Conservation (phyloP, 2,797 vertebrate species). For the Protosalanx chinensis region DNA sequence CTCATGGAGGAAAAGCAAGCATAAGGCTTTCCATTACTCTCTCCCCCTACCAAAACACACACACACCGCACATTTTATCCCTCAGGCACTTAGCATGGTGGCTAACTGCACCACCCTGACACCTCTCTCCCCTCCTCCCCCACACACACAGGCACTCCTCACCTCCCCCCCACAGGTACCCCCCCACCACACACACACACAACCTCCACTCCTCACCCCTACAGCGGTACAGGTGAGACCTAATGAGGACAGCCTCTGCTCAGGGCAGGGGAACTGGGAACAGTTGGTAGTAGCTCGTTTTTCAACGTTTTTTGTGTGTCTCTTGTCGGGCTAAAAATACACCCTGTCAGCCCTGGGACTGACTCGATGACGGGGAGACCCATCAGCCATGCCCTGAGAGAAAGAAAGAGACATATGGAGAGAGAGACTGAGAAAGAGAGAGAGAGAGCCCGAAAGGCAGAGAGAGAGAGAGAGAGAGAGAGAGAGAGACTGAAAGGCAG, state of each 20-base stretch:
- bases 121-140: no score
- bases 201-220: no score
- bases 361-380: slow-evolving; percentile 17
- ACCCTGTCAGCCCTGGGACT: slow-evolving; percentile 36
- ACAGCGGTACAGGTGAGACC: slow-evolving; percentile 19
- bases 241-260: slow-evolving; percentile 33
- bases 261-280: background rate
- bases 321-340: slow-evolving; percentile 35
- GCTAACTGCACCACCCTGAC: no score
- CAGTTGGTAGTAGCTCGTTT: slow-evolving; percentile 42
- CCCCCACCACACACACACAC: no score
- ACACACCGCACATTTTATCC: slow-evolving; percentile 21
- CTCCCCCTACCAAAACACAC: background rate
- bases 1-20: slow-evolving; percentile 43
- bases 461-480: no score
- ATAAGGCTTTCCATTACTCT: slow-evolving; percentile 30
- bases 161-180: no score
- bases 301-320: slow-evolving; percentile 18
- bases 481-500: no score
- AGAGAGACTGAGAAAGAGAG: no score
- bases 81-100: slow-evolving; percentile 8
- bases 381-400: slow-evolving; percentile 10
- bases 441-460: no score
- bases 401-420: no score
- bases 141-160: no score